Conservation (phyloP, 2,888 invertebrate genomes). For the Megalurothrips usitatus region DNA sequence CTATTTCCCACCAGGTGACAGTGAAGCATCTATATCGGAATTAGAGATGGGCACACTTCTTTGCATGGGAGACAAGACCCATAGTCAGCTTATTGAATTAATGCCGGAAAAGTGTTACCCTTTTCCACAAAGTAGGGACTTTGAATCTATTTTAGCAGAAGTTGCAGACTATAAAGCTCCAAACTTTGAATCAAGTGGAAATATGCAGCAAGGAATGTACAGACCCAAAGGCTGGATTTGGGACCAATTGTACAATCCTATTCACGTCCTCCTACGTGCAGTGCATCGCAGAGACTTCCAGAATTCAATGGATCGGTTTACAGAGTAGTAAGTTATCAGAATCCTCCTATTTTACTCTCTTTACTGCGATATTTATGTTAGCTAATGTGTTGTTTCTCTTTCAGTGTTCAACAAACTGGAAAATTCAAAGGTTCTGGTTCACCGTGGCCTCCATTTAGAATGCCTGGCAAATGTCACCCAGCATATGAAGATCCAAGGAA, state of each 20-base stretch:
- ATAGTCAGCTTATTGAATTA: constrained; percentile 88
- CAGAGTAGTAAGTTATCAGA: constrained; percentile 65
- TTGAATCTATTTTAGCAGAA: constrained; percentile 78
- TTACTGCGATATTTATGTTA: constrained; percentile 26
- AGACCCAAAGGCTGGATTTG: constrained; percentile 81
- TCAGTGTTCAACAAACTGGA: constrained; percentile 57
- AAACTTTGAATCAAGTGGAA: constrained; percentile 73
- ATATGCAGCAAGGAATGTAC: constrained; percentile 78
- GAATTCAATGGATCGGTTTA: constrained; percentile 87
- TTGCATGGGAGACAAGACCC: constrained; percentile 91
- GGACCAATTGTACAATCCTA: constrained; percentile 89
- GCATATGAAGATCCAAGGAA: constrained; percentile 65
- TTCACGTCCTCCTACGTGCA: constrained; percentile 84
- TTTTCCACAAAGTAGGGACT: constrained; percentile 74
- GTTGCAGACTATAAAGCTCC: constrained; percentile 85
- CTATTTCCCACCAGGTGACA: constrained; percentile 36
- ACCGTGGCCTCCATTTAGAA: constrained; percentile 78
- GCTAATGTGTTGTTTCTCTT: constrained; percentile 39
- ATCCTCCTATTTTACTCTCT: constrained; percentile 14
- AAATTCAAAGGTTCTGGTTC: constrained; percentile 54
- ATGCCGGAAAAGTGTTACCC: constrained; percentile 97
- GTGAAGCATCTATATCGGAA: constrained; percentile 45
- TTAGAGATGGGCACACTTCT: constrained; percentile 90
- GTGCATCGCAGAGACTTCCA: constrained; percentile 92
- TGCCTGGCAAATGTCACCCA: constrained; percentile 59